Evolutionary conservation across 1,140 invertebrate genomes (phyloP).

Genomic region (Druon quercuslanigerum): DNA sequence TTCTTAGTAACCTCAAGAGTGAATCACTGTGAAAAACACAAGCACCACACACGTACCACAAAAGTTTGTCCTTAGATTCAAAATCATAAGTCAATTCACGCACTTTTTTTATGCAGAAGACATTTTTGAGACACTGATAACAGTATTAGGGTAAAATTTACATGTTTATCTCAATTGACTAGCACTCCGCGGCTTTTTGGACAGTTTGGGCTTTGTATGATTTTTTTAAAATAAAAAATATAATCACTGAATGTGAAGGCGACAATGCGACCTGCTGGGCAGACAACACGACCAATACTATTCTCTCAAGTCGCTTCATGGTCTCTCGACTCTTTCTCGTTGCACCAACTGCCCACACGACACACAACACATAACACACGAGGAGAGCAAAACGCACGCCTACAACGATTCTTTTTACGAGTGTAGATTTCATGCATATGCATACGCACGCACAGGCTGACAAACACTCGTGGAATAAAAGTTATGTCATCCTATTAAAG

Average conservation of each 20-base stretch:
- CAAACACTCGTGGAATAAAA: slow-evolving; percentile 8
- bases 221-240: not conserved
- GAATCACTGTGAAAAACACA: not conserved
- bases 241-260: not conserved
- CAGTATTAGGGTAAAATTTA: not conserved
- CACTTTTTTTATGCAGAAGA: not conserved
- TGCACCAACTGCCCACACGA: slow-evolving; percentile 41
- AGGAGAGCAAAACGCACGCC: slow-evolving; percentile 20
- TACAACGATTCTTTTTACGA: slow-evolving; percentile 23
- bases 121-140: not conserved
- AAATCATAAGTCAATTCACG: too few relatives aligned
- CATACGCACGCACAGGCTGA: slow-evolving; percentile 9
- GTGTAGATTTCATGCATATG: slow-evolving; percentile 5
- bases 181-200: too few relatives aligned
- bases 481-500: slow-evolving; percentile 30
- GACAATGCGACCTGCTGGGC: slow-evolving; percentile 40
- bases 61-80: not conserved
- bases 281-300: slow-evolving; percentile 53
- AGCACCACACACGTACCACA: not conserved
- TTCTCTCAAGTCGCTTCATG: slow-evolving; percentile 37
- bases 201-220: too few relatives aligned
- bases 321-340: slow-evolving; percentile 46
- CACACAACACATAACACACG: not conserved
- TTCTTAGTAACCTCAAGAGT: not conserved
- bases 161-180: too few relatives aligned